Evolutionary conservation across 2,888 invertebrate genomes (phyloP), one percentile per base, ranked within the genome.

Genomic region (Drosophila niveifrons): DNA sequence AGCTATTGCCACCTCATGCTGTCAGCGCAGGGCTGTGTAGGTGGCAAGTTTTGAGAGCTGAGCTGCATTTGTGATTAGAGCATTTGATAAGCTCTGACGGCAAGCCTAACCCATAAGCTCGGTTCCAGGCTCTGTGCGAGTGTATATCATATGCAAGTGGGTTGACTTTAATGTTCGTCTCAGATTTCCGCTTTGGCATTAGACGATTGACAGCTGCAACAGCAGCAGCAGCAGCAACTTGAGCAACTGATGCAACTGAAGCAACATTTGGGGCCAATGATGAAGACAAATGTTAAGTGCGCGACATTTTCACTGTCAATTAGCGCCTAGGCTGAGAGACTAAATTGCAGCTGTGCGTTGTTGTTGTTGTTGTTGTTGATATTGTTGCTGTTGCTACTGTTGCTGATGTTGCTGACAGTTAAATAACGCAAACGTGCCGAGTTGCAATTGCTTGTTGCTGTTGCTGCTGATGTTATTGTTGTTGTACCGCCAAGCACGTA

Each of bases 291-390:
- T 85, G 80, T 75, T 78, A 88, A 88, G 78, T 86, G 88, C 70
- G 80, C 80, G 83, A 80, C 86, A 85, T 82, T 88, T 83, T 88
- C 78, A 86, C 70, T 86, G 88, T 86, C 88, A 83, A 83, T 88
- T 83, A 83, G 82, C 78, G 78, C 80, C 72, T 75, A 52, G 71
- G 56, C 63, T 57, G 58, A 36, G 58, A 36, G 29, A 46, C 66
- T 63, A 79, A 75, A 73, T 78, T 73, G 63, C 75, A 57, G 70
- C 52, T 70, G 55, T 50, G 67, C 6, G 64, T 62, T 86, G 67
- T 41, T 53, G 56, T 3, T 53, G 61, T 4, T 63, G 65, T 15
- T 59, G 51, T 13, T 75, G 6, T 31, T 63, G 47, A 9, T 68
- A 50, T 9, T 55, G 64, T 23, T 67, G 58, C 57, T 70, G 52